Evolutionary conservation across 2,797 vertebrate genomes (phyloP).

Genomic region (Anableps anableps): DNA sequence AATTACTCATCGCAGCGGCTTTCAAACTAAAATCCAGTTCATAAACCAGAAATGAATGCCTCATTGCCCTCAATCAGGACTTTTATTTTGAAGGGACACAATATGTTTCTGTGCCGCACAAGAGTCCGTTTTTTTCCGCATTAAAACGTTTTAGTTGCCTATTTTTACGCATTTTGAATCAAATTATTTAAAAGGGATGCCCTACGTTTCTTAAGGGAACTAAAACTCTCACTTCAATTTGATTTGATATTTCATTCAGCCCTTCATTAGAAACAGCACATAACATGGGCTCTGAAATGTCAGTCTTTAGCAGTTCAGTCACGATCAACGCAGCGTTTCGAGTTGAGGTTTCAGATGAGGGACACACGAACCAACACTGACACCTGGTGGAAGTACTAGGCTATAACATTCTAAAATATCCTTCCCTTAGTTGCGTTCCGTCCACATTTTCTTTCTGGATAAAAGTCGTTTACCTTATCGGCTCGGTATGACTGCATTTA

Average conservation of each 20-base stretch:
- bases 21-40: slow-evolving; percentile 45
- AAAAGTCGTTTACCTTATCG: not conserved
- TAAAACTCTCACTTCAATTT: not conserved
- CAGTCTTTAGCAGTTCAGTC: slow-evolving; percentile 67
- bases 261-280: slow-evolving; percentile 30
- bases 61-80: fast-evolving
- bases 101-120: not conserved
- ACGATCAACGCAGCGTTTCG: slow-evolving; percentile 54
- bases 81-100: slow-evolving; percentile 53
- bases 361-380: slow-evolving; percentile 35
- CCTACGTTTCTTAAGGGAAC: not conserved
- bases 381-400: slow-evolving; percentile 18
- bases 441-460: not conserved
- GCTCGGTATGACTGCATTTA: not conserved
- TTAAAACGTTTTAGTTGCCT: not conserved
- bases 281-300: slow-evolving; percentile 43
- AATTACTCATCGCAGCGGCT: slow-evolving; percentile 2
- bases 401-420: not conserved
- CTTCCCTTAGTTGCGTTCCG: not conserved
- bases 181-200: not conserved
- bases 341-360: slow-evolving; percentile 15
- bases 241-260: slow-evolving; percentile 14
- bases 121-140: not conserved
- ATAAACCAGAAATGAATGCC: fast-evolving
- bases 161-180: fast-evolving